phyloP scores from a whole-genome alignment of 2,888 invertebrate species.

The Penaeus monodon region DNA sequence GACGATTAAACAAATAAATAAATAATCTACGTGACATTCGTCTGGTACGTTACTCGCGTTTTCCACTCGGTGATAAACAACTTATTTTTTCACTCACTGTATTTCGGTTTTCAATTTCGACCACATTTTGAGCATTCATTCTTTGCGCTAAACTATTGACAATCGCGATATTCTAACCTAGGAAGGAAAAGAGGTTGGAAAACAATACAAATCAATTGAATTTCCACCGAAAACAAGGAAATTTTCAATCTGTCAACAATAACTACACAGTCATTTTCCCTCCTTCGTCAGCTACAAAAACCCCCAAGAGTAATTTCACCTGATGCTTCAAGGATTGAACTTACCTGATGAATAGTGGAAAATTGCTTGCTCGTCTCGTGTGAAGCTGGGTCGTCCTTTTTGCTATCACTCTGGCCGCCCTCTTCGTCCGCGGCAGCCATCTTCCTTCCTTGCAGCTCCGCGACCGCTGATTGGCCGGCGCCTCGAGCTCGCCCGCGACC shows the following conservation, averaged over 20 bases:
- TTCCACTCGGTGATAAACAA: slow-evolving; percentile 32
- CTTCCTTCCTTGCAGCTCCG: slow-evolving; percentile 61
- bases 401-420: slow-evolving; percentile 64
- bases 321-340: slow-evolving; percentile 24
- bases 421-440: slow-evolving; percentile 65
- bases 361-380: slow-evolving; percentile 58
- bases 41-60: slow-evolving; percentile 6
- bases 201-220: slow-evolving; percentile 16
- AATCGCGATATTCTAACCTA: not conserved
- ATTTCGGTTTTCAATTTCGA: slow-evolving; percentile 1
- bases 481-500: slow-evolving; percentile 20
- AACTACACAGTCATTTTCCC: slow-evolving; percentile 25
- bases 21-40: not conserved
- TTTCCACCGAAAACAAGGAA: slow-evolving; percentile 54
- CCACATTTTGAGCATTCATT: not conserved
- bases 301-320: no score
- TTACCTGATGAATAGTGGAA: slow-evolving; percentile 65
- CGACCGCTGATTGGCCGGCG: slow-evolving; percentile 41
- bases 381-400: slow-evolving; percentile 60
- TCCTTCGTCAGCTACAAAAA: not conserved
- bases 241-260: slow-evolving; percentile 59
- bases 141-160: not conserved
- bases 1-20: no score
- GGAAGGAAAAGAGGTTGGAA: not conserved
- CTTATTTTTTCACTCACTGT: slow-evolving; percentile 9